phyloP scores from a whole-genome alignment of 2,113 vertebrate species.

The Tetraodon nigroviridis region DNA sequence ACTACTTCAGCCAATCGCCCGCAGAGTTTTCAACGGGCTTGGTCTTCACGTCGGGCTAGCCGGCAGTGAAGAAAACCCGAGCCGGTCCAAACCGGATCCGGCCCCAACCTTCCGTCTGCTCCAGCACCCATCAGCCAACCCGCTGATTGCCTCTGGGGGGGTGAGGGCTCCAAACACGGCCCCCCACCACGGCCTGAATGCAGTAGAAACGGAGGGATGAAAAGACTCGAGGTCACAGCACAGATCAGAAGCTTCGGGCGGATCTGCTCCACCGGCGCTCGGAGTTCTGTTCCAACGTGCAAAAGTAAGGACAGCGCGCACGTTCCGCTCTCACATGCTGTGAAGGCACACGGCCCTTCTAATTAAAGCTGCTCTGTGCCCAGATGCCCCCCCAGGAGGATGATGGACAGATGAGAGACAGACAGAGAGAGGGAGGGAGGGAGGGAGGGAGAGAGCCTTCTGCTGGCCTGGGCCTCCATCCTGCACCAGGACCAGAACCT shows the following conservation, averaged over 20 bases:
- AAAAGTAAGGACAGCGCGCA: conserved; percentile 8
- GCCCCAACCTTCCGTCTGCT: conserved; percentile 27
- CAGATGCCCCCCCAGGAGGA: conserved; percentile 36
- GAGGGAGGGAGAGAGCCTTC: conserved; percentile 21
- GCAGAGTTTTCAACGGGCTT: too few relatives aligned
- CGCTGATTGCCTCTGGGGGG: conserved; percentile 50
- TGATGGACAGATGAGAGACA: conserved; percentile 29
- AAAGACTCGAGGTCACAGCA: too few relatives aligned
- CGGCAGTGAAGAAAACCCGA: too few relatives aligned
- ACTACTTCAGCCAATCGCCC: conserved; percentile 32
- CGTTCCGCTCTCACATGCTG: conserved; percentile 33
- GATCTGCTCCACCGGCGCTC: neutral
- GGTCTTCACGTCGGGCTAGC: too few relatives aligned
- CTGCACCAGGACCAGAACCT: neutral
- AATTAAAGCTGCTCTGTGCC: conserved; percentile 74
- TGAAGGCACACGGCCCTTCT: conserved; percentile 60
- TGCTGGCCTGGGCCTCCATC: conserved; percentile 38
- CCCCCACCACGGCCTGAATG: conserved; percentile 55
- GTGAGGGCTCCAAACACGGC: conserved; percentile 55
- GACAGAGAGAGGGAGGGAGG: conserved; percentile 41
- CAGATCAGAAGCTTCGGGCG: conserved; percentile 1
- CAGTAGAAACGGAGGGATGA: conserved; percentile 64
- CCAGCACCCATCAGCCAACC: conserved; percentile 35
- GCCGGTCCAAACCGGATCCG: conserved; percentile 44
- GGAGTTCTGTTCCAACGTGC: neutral